Evolutionary conservation across 2,113 vertebrate genomes (phyloP), one percentile per base, ranked within the genome.

Genomic region (Aegotheles bennettii): DNA sequence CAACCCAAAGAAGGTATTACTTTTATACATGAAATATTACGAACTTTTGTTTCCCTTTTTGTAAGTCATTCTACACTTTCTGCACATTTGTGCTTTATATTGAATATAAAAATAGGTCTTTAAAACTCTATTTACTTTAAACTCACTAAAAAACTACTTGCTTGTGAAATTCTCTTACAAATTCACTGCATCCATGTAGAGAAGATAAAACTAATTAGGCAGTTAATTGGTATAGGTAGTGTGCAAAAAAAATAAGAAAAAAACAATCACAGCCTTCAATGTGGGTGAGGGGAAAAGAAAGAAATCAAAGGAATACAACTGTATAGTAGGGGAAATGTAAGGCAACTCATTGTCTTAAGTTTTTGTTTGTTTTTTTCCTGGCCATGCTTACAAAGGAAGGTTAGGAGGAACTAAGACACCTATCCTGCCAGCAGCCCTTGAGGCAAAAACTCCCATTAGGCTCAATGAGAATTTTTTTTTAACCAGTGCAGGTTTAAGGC

Each of bases 81-180:
- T 98, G 98, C 98, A 98, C 98, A 74, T 98, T 98, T 98, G 98
- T 98, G 98, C 98, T 98, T 98, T 97, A 98, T 96, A 98, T 89
- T 98, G 98, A 98, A 97, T 98, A 98, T 97, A 98, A 98, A 98
- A 98, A 98, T 98, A 98, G 97, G 98, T 98, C 97, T 98, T 98
- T 97, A 98, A 98, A 98, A 98, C 97, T 98, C 98, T 98, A 97
- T 97, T 97, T 97, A 97, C 78, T 97, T 97, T 98, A 98, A 97
- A 98, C 98, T 98, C 97, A 97, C 98, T 98, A 98, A 98, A 98
- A 98, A 98, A 98, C 98, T 98, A 98, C 98, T 98, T 97, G 98
- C 96, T 98, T 98, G 98, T 98, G 98, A 98, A 98, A 98, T 98
- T 98, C 98, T 98, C 98, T 98, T 98, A 98, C 97, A 98, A 98